Base-by-base conservation (phyloP, 1,140 invertebrate genomes). In the Neodiprion fabricii region DNA sequence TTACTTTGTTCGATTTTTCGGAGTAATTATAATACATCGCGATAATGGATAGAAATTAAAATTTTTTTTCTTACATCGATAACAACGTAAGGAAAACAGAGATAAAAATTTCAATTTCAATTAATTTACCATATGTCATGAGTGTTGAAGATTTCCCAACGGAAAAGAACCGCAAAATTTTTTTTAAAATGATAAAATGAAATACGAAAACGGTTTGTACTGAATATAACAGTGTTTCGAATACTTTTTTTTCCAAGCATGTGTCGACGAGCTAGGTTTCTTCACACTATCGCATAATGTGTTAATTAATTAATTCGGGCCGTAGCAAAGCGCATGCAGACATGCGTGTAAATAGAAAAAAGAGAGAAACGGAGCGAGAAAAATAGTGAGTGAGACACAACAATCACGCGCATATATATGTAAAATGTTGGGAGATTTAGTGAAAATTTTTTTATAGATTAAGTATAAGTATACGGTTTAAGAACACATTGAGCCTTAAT, bases 301-400 rank as follows among this genome's bases (percentile, higher is more conserved):
- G 5, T 4, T 40, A 40, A 40, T 40, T 40, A 40, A 40, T 40
- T 40, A 40, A 40, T 40, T 40, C 28, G 28, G 28, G 28, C 28
- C 28, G 28, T 40, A 40, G 28, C 28, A 40, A 40, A 40, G 28
- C 28, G 1, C 28, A 40, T 40, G 28, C 14, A 23, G 50, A 50
- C 48, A 47, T 66, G 28, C 48, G 47, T 48, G 7, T 5, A 67
- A 71, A 7, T 65, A 11, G 40, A 21, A 72, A 65, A 65, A 14
- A 14, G 12, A 65, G 61, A 65, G 61, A 73, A 48, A 75, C 69
- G 67, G 50, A 66, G 49, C 71, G 71, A 61, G 53, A 72, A 71
- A 17, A 72, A n/a, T 12, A 72, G 21, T 17, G 17, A 48, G 14
- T 72, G 50, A 14, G 12, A 49, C 17, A 71, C 50, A 40, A 40